Percentiles rank a stretch among this genome's conserved stretches.
These are phyloP conservation scores for Petrocephalus zakoni DNA, from an alignment of 2,113 vertebrate species.

Conservation along the genomic window DNA sequence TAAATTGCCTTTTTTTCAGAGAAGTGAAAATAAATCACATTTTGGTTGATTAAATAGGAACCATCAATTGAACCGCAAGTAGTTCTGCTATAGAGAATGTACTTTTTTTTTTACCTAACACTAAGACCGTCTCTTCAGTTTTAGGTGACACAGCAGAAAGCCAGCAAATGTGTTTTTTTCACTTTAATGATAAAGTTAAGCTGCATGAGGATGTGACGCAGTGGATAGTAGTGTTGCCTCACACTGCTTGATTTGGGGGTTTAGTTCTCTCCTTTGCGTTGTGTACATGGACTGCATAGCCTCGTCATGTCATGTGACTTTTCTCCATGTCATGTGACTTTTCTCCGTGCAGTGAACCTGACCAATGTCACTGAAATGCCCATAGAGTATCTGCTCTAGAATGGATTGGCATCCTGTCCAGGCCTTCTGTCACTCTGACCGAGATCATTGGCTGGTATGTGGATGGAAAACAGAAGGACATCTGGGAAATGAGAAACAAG, in stretches of 20 bases:
- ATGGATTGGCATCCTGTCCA: not conserved
- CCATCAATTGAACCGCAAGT: not conserved
- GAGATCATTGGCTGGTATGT: not conserved
- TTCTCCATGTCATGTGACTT: not conserved
- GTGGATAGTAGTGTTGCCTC: not conserved
- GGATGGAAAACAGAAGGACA: not conserved
- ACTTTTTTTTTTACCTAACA: not conserved
- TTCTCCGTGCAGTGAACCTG: not conserved
- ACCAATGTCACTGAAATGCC: too few species aligned
- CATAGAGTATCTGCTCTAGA: not conserved
- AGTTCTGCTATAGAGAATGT: not conserved
- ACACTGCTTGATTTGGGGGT: not conserved
- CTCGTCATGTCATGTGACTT: not conserved
- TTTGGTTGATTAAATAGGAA: not conserved
- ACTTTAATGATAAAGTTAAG: not conserved
- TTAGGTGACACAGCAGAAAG: not conserved
- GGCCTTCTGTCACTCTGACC: not conserved
- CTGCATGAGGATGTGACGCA: not conserved
- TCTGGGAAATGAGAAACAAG: not conserved
- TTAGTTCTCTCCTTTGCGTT: not conserved
- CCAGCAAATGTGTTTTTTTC: not conserved
- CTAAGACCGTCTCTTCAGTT: not conserved
- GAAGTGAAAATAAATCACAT: not conserved
- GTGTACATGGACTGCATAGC: not conserved
- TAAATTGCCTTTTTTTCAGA: not conserved